These are phyloP conservation scores for Pelobates cultripes DNA, from an alignment of 2,797 vertebrate genomes.

Conservation along the genomic window DNA sequence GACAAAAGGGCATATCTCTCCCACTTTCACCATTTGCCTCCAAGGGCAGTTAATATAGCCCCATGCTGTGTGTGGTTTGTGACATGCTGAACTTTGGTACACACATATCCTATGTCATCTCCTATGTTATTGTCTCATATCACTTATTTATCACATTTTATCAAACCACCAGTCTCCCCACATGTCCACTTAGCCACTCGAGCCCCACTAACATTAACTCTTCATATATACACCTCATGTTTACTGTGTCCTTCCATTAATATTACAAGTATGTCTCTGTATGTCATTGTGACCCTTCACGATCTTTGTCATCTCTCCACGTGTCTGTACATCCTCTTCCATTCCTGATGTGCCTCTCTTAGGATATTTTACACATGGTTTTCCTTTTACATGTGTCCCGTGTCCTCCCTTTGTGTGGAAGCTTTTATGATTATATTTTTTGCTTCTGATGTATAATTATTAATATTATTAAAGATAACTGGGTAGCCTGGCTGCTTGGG, in stretches of 20 bases:
- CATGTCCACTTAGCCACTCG: not conserved
- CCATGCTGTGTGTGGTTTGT: constrained; percentile 49
- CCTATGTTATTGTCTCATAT: too few relatives aligned
- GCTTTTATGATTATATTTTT: constrained; percentile 40
- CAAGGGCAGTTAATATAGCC: constrained; percentile 30
- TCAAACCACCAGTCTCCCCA: not conserved
- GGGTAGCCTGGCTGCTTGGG: constrained; percentile 15
- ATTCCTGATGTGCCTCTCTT: not conserved
- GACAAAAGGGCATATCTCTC: constrained; percentile 6
- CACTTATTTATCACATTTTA: too few relatives aligned
- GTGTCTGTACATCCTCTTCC: not conserved
- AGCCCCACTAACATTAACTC: not conserved
- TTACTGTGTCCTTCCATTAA: not conserved
- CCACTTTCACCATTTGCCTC: not conserved
- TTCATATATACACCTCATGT: not conserved
- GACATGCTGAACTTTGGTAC: constrained; percentile 51
- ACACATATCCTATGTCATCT: not conserved
- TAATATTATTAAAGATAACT: constrained; percentile 52
- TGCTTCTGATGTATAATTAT: constrained; percentile 53
- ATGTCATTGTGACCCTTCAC: not conserved
- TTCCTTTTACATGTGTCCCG: not conserved
- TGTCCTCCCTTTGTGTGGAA: constrained; percentile 21
- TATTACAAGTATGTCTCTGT: not conserved
- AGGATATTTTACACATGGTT: not conserved
- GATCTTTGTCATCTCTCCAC: not conserved